Percentiles rank a stretch among this genome's conserved stretches.
Conservation (phyloP, 2,888 invertebrate genomes). For the Eurois occulta region DNA sequence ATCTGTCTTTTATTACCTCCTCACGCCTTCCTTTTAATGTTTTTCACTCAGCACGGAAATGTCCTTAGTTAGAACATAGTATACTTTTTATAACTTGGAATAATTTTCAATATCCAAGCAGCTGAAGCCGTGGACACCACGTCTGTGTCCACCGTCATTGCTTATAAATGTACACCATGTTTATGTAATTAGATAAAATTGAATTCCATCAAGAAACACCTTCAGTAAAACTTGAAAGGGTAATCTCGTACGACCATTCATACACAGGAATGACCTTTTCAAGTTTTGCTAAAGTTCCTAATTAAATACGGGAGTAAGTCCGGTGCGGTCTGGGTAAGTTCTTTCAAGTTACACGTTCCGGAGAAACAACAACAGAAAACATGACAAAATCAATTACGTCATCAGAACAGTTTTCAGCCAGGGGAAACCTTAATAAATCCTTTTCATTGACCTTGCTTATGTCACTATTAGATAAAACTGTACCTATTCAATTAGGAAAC, state of each 20-base stretch:
- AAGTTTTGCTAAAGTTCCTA: too few species aligned
- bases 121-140: not conserved
- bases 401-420: constrained; percentile 23
- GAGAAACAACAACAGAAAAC: constrained; percentile 15
- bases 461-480: too few species aligned
- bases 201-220: not conserved
- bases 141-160: too few species aligned
- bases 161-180: not conserved
- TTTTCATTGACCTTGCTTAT: too few species aligned
- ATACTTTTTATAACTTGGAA: not conserved
- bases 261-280: too few species aligned
- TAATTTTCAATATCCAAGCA: not conserved
- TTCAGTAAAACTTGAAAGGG: too few species aligned
- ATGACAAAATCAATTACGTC: constrained; percentile 52
- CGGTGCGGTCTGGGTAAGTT: not conserved
- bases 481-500: too few species aligned
- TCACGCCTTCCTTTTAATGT: not conserved
- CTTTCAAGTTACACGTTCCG: constrained; percentile 12
- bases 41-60: not conserved
- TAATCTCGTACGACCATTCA: too few species aligned
- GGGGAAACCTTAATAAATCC: too few species aligned
- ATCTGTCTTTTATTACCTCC: not conserved
- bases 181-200: not conserved
- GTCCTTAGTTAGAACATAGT: not conserved
- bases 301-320: too few species aligned